phyloP scores from a whole-genome alignment of 2,888 invertebrate genomes.

The Calameuta filiformis region DNA sequence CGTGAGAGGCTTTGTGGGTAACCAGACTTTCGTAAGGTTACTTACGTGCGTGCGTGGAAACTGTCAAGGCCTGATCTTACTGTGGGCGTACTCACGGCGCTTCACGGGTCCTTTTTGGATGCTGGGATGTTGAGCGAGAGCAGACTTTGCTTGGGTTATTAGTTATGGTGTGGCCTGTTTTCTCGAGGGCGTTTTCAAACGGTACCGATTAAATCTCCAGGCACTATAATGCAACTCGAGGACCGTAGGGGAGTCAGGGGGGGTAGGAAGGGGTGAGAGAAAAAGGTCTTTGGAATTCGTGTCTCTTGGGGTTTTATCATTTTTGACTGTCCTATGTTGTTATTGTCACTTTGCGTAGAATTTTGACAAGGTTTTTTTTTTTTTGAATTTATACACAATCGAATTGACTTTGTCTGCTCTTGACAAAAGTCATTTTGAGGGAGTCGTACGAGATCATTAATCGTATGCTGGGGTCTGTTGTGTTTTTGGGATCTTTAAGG shows the following conservation, averaged over 20 bases:
- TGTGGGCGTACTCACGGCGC: conserved; percentile 40
- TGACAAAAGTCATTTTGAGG: background rate
- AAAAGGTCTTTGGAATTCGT: background rate
- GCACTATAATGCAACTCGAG: background rate
- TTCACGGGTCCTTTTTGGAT: background rate
- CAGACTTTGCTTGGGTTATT: background rate
- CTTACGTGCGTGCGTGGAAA: conserved; percentile 39
- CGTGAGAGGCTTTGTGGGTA: background rate
- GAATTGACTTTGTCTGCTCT: background rate
- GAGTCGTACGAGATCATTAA: background rate
- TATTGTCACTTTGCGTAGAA: background rate
- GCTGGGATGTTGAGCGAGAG: conserved; percentile 1
- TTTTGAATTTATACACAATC: background rate
- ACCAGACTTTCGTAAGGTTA: background rate
- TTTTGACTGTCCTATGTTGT: background rate
- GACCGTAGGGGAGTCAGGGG: background rate
- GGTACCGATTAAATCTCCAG: background rate
- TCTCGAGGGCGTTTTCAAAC: background rate
- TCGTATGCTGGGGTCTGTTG: conserved; percentile 4
- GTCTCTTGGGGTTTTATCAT: background rate
- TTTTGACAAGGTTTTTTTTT: background rate
- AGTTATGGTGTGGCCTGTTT: background rate
- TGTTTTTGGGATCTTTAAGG: conserved; percentile 25
- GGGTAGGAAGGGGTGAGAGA: too few relatives aligned
- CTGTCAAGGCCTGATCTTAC: conserved; percentile 42